Base-by-base conservation (phyloP, 2,888 invertebrate species). In the Pteria penguin region DNA sequence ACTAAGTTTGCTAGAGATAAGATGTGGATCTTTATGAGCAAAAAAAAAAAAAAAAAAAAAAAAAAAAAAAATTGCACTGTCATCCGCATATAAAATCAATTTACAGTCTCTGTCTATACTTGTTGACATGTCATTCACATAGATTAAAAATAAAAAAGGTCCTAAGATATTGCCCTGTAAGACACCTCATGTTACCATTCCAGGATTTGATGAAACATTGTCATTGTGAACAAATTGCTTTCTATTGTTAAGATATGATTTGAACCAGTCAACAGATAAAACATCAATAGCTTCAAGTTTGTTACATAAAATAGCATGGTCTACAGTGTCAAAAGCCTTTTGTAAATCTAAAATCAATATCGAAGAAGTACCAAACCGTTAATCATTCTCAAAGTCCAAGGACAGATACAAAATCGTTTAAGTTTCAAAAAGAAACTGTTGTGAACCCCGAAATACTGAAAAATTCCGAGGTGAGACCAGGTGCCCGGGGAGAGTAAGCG, bases 311-410 rank as follows among this genome's bases (percentile, higher is more conserved):
- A 73, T 68, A 26, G n/a, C 27, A 58, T 77, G 77, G 18, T 73
- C 54, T 2, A 73, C 66, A 5, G 73, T 77, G 29, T 77, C 77
- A 54, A 77, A 77, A 27, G 73, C 72, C 60, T 69, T 73, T 65
- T 77, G 72, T 11, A 77, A 52, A 29, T 73, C 77, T 31, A 77
- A 57, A n/a, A n/a, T n/a, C n/a, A n/a, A n/a, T n/a, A n/a, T n/a
- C n/a, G n/a, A n/a, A n/a, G n/a, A n/a, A n/a, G n/a, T n/a, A n/a
- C n/a, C n/a, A n/a, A n/a, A n/a, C n/a, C n/a, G n/a, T n/a, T n/a
- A n/a, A n/a, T n/a, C n/a, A n/a, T n/a, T n/a, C n/a, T n/a, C n/a
- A n/a, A n/a, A n/a, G n/a, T n/a, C n/a, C n/a, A n/a, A n/a, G n/a
- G n/a, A n/a, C n/a, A n/a, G n/a, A n/a, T n/a, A n/a, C n/a, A n/a